Conservation (phyloP, 2,888 invertebrate species). For the Selenia dentaria region DNA sequence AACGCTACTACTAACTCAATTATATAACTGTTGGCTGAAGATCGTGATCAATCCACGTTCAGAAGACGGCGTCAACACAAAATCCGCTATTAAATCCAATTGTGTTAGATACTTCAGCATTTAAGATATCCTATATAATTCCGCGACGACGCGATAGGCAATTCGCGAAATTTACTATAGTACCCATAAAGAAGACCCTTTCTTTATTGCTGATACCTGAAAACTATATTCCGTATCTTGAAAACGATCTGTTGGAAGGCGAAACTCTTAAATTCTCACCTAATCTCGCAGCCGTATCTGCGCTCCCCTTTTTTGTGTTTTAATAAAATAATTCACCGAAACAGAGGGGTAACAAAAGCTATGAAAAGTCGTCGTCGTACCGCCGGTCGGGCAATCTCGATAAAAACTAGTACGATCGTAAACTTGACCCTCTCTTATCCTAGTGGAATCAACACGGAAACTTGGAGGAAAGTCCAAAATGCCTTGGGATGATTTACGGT, state of each 20-base stretch:
- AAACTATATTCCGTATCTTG: conserved; percentile 47
- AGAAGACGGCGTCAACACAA: too few relatives aligned
- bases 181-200: conserved; percentile 38
- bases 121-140: conserved; percentile 29
- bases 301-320: conserved; percentile 62
- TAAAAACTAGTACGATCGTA: conserved; percentile 74
- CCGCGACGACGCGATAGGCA: conserved; percentile 31
- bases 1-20: too few relatives aligned
- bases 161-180: conserved; percentile 35
- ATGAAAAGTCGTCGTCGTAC: conserved; percentile 54
- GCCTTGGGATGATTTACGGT: conserved; percentile 64
- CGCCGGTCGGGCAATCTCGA: conserved; percentile 64
- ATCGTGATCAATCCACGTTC: too few relatives aligned
- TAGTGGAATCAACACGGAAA: conserved; percentile 67
- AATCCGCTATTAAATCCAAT: too few relatives aligned
- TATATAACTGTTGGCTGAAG: too few relatives aligned
- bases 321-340: conserved; percentile 72
- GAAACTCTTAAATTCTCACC: conserved; percentile 65
- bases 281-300: conserved; percentile 57
- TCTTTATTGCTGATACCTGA: conserved; percentile 40
- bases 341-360: conserved; percentile 61
- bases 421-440: conserved; percentile 75
- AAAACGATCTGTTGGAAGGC: conserved; percentile 48
- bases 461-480: conserved; percentile 45
- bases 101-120: conserved; percentile 19